Percentiles rank a stretch among this genome's conserved stretches.
Conservation (phyloP, 2,113 vertebrate species). For the Collichthys lucidus region DNA sequence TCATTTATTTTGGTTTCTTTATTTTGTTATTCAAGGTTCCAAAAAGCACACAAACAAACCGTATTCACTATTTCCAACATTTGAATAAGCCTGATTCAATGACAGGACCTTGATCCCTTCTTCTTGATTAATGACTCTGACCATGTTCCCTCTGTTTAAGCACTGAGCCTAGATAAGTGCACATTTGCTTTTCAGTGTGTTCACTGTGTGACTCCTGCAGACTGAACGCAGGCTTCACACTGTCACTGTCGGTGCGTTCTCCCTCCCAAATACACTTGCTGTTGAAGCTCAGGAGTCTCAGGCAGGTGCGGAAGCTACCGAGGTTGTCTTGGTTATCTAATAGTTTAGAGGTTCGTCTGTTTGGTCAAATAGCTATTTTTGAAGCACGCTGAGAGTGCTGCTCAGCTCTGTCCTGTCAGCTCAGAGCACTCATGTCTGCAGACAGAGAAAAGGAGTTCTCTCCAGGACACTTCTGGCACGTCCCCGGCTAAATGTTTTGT, state of each 20-base stretch:
- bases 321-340: conserved; percentile 50
- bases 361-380: conserved; percentile 64
- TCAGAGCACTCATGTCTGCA: conserved; percentile 19
- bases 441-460: conserved; percentile 3
- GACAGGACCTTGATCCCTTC: conserved; percentile 46
- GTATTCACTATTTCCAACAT: background rate
- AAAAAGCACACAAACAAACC: background rate
- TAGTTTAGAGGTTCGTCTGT: conserved; percentile 33
- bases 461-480: background rate
- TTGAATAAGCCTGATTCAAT: conserved; percentile 42
- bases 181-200: background rate
- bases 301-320: conserved; percentile 26
- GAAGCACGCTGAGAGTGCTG: conserved; percentile 28
- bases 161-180: conserved; percentile 6
- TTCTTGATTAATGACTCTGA: conserved; percentile 41
- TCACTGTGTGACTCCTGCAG: background rate
- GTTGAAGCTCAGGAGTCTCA: background rate
- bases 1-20: too few relatives aligned
- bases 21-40: too few relatives aligned
- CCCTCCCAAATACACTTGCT: background rate
- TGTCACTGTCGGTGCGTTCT: background rate
- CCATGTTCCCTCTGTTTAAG: background rate
- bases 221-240: background rate
- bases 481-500: conserved; percentile 15
- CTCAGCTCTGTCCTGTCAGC: conserved; percentile 24